Evolutionary conservation across 2,888 invertebrate genomes (phyloP).

Genomic region (Chorisops tibialis): DNA sequence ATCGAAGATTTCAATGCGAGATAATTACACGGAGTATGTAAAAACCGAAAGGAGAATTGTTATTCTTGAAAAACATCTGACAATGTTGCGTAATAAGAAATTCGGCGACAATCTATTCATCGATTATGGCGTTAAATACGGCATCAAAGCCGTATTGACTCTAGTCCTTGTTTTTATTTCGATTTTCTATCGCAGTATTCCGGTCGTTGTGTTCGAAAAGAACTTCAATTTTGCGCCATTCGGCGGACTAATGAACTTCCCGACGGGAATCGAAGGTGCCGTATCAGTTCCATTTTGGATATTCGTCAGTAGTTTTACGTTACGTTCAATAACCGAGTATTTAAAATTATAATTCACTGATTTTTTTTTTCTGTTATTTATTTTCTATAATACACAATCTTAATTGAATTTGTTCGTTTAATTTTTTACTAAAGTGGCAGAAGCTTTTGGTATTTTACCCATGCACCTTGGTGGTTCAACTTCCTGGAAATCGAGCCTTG

Average conservation of each 20-base stretch:
- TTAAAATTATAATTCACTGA: conserved; percentile 8
- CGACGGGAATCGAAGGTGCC: conserved; percentile 52
- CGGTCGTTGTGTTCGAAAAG: conserved; percentile 52
- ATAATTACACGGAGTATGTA: conserved; percentile 32
- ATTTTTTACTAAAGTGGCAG: neutral
- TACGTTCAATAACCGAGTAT: conserved; percentile 41
- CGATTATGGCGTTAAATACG: conserved; percentile 41
- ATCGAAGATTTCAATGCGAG: conserved; percentile 29
- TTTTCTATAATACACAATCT: neutral
- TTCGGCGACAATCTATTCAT: conserved; percentile 15
- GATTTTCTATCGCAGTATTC: conserved; percentile 51
- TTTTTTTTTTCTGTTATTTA: neutral
- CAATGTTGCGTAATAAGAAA: neutral
- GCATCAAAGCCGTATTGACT: conserved; percentile 45
- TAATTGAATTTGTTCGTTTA: neutral
- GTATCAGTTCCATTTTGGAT: conserved; percentile 57
- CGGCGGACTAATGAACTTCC: conserved; percentile 53
- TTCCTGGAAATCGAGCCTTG: conserved; percentile 54
- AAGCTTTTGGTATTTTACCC: conserved; percentile 41
- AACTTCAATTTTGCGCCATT: conserved; percentile 53
- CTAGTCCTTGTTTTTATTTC: conserved; percentile 46
- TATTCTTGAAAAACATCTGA: conserved; percentile 24
- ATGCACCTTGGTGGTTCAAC: conserved; percentile 34
- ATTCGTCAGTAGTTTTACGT: conserved; percentile 53
- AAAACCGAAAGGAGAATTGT: conserved; percentile 34